A percentile compares a stretch with the other conserved stretches of the same genome.
Evolutionary conservation across 1,140 invertebrate genomes (phyloP).

Genomic region (Mactra quadrangularis): DNA sequence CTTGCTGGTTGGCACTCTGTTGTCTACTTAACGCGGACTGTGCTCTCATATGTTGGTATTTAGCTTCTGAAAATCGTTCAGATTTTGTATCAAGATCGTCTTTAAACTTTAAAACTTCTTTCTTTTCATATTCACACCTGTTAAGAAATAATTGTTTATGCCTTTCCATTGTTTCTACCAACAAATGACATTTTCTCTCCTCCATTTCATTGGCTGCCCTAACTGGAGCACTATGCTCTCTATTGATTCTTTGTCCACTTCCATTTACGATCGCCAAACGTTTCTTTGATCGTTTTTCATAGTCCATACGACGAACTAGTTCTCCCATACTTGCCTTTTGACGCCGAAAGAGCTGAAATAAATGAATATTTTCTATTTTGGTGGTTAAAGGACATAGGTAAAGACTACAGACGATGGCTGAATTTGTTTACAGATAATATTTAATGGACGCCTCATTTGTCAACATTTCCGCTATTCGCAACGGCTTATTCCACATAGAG

Average conservation of each 20-base stretch:
- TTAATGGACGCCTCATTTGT: too few relatives aligned
- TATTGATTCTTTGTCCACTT: constrained; percentile 36
- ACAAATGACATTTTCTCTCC: constrained; percentile 17
- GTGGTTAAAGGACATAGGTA: too few relatives aligned
- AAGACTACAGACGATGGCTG: too few relatives aligned
- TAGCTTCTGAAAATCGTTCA: constrained; percentile 25
- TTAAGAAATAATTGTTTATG: constrained; percentile 39
- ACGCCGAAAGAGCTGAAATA: too few relatives aligned
- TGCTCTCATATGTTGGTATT: constrained; percentile 32
- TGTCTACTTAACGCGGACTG: constrained; percentile 16
- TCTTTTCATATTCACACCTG: constrained; percentile 44
- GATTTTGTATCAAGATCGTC: constrained; percentile 37
- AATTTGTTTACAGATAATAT: too few relatives aligned
- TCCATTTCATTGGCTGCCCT: constrained; percentile 44
- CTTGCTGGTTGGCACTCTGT: neutral
- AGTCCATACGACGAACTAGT: constrained; percentile 40
- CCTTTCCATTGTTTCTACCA: constrained; percentile 13
- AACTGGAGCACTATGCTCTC: constrained; percentile 33
- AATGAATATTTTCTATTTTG: too few relatives aligned
- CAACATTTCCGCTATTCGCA: too few relatives aligned
- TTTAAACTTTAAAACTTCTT: constrained; percentile 27
- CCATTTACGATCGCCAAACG: neutral
- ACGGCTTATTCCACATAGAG: too few relatives aligned
- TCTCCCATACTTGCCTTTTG: constrained; percentile 33
- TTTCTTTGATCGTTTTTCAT: constrained; percentile 32